Base-by-base conservation (phyloP, 2,888 invertebrate species). In the Phasia obesa region DNA sequence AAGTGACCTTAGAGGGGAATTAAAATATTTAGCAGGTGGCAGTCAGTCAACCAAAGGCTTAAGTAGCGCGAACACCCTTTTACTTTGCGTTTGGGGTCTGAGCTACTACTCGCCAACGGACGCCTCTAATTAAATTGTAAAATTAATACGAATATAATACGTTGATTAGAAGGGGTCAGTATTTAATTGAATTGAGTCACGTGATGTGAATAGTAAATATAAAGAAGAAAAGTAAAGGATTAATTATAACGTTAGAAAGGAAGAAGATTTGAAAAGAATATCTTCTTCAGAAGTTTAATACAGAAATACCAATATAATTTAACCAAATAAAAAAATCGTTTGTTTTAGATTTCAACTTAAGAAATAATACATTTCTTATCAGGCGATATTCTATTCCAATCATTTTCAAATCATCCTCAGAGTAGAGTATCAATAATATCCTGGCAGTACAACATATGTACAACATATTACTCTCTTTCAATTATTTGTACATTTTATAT, bases 11-110 rank as follows among this genome's bases (percentile, higher is more conserved):
- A 47, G 78, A 60, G 79, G 81, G 67, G 75, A 47, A 83, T 79
- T 79, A 71, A 71, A 71, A 76, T 76, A 79, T 83, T 74, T 76
- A 77, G 85, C 85, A 86, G 85, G 81, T 81, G 81, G 69, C 73
- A 73, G 69, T 42, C 49, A 49, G 47, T 59, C 38, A 67, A 62
- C 53, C 21, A 60, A 74, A 65, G 74, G 88, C 89, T 89, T 90
- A 89, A 89, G 90, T 89, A 90, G 88, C 88, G 87, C 85, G 89
- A 88, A 90, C 90, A 89, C 89, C 89, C 90, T 90, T 89, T 90
- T 85, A 86, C 81, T 79, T 64, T 65, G 59, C 53, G 47, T 76
- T 31, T 71, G 81, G 69, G 70, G 74, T 70, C 55, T 35, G 2
- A n/a, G 25, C 44, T 60, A 65, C 78, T 65, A 65, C 78, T 65